phyloP scores from a whole-genome alignment of 2,888 invertebrate genomes.

The Lacanobia wlatinum region DNA sequence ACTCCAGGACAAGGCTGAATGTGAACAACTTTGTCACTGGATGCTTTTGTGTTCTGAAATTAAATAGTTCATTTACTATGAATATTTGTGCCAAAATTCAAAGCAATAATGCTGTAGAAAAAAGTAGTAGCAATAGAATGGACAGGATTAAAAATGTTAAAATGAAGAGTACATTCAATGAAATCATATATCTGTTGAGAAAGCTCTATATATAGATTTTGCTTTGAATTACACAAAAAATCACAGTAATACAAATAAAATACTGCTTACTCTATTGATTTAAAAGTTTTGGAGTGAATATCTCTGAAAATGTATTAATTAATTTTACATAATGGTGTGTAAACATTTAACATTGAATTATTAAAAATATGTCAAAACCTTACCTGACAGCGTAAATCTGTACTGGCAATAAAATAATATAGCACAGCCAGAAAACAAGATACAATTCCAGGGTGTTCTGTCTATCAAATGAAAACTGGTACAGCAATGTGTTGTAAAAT shows the following conservation, averaged over 20 bases:
- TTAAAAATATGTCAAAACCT: constrained; percentile 47
- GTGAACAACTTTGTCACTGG: constrained; percentile 97
- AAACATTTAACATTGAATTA: constrained; percentile 7
- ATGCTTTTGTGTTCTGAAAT: constrained; percentile 94
- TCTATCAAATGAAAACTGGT: constrained; percentile 99
- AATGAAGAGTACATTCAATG: constrained; percentile 32
- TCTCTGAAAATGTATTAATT: constrained; percentile 56
- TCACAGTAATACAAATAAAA: constrained; percentile 43
- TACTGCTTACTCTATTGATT: constrained; percentile 57
- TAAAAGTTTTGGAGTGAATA: constrained; percentile 49
- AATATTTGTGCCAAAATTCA: constrained; percentile 1
- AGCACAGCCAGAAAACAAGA: constrained; percentile 96
- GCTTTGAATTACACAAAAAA: constrained; percentile 38
- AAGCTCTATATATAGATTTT: constrained; percentile 39
- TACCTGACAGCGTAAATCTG: constrained; percentile 96
- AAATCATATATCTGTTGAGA: constrained; percentile 17
- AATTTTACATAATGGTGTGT: constrained; percentile 34
- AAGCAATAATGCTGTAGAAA: constrained; percentile 35
- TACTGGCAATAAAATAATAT: constrained; percentile 96
- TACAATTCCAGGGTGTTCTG: constrained; percentile 98
- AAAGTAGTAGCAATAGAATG: constrained; percentile 34
- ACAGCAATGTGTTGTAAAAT: constrained; percentile 96
- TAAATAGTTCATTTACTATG: constrained; percentile 31
- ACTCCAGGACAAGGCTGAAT: constrained; percentile 95
- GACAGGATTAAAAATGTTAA: constrained; percentile 21